Evolutionary conservation across 2,888 invertebrate species (phyloP).

Genomic region (Venustoraphidia nigricollis): DNA sequence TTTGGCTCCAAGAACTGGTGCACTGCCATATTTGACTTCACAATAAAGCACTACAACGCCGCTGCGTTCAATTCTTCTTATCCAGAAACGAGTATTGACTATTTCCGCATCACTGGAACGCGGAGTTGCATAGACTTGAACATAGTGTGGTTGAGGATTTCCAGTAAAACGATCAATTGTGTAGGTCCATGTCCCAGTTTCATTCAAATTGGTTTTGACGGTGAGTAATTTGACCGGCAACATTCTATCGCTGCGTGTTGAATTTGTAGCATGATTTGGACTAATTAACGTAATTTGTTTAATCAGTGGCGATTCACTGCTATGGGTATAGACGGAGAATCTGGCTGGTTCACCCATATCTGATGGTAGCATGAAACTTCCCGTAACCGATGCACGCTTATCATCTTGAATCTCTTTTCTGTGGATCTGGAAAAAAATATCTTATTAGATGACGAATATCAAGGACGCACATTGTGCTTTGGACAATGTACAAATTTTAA

Average conservation of each 20-base stretch:
- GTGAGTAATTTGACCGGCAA: conserved; percentile 34
- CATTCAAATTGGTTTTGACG: conserved; percentile 32
- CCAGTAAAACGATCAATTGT: conserved; percentile 38
- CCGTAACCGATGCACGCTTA: conserved; percentile 31
- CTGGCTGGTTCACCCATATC: conserved; percentile 33
- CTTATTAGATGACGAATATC: too few species aligned
- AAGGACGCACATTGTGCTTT: too few species aligned
- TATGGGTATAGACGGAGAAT: conserved; percentile 35
- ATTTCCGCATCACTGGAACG: conserved; percentile 26
- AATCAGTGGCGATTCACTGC: conserved; percentile 33
- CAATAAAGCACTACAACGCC: conserved; percentile 33
- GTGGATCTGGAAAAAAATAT: conserved; percentile 25
- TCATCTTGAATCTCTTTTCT: conserved; percentile 33
- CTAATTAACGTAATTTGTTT: conserved; percentile 31
- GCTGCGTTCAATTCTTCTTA: conserved; percentile 21
- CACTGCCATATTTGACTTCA: conserved; percentile 37
- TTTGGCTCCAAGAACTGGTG: conserved; percentile 38
- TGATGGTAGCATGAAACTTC: conserved; percentile 36
- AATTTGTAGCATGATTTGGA: conserved; percentile 31
- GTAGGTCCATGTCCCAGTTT: conserved; percentile 43
- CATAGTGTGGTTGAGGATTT: conserved; percentile 41
- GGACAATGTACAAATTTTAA: too few species aligned
- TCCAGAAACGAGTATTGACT: conserved; percentile 32
- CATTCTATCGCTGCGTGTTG: conserved; percentile 30
- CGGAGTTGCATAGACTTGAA: conserved; percentile 42